Evolutionary conservation across 2,797 vertebrate species (phyloP), one percentile per base, ranked within the genome.

Genomic region (Capromys pilorides): DNA sequence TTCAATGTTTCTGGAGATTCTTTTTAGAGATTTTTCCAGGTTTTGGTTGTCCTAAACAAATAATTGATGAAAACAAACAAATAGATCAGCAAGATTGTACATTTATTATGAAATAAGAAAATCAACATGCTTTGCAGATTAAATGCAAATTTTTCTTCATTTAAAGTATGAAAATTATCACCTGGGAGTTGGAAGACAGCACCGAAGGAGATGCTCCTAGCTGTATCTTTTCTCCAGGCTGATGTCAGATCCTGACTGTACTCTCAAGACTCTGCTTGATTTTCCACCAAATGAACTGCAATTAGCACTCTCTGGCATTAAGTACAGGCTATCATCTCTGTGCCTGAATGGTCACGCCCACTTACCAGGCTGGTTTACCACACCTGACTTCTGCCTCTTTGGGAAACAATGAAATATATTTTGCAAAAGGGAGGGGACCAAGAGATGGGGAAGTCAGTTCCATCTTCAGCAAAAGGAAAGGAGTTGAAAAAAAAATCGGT

Each of bases 171-270:
- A 71, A 36, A 36, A 36, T 6, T 1, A 36, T 0, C 19, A 7
- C 36, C 19, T 69, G 18, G 6, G 7, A 36, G 21, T 22, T 66
- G 6, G 31, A 36, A 36, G 19, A 24, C 21, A 24, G 36, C 10
- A 24, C 10, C 0, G 36, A 5, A 18, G 36, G 3, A 7, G 69
- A 39, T n/a, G 19, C 0, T 1, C 21, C 0, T 12, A 39, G 36
- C 3, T 22, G 21, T 13, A 41, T 3, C 36, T 33, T 39, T 41
- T 12, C 16, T 19, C 39, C n/a, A 36, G 9, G 36, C 21, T 41
- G 69, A 39, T 8, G 1, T 11, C 36, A 73, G 21, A 39, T 39
- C 36, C 36, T 39, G 19, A 36, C 21, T 36, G 36, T 22, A 4
- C 67, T 22, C 22, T 24, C 36, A 73, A 73, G 22, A 73, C 6